A percentile compares a stretch with the other conserved stretches of the same genome.
Conservation (phyloP, 1,140 invertebrate genomes). For the Zaprionus inermis region DNA sequence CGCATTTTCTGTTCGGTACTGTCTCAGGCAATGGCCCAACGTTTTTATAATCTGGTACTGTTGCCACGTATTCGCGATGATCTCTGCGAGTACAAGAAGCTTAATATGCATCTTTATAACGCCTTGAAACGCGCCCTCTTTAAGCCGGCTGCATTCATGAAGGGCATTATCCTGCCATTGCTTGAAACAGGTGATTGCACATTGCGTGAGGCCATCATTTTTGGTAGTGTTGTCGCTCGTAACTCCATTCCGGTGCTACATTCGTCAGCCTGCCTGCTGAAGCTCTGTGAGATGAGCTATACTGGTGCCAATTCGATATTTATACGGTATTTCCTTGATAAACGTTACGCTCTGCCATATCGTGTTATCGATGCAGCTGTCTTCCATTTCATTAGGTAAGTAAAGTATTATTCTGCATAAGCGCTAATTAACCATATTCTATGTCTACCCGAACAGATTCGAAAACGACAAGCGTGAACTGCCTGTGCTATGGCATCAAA, state of each 20-base stretch:
- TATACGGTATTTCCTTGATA: constrained; percentile 96
- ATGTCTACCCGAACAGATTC: constrained; percentile 88
- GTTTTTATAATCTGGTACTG: constrained; percentile 97
- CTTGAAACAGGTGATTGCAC: constrained; percentile 97
- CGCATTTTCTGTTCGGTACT: constrained; percentile 97
- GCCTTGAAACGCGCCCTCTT: constrained; percentile 96
- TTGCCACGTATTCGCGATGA: constrained; percentile 97
- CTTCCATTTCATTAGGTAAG: constrained; percentile 92
- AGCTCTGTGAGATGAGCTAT: constrained; percentile 99
- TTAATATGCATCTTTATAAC: constrained; percentile 99
- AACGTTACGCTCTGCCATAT: constrained; percentile 99
- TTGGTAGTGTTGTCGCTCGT: constrained; percentile 95
- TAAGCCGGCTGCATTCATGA: constrained; percentile 99
- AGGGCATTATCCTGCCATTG: constrained; percentile 96
- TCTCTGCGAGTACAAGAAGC: constrained; percentile 95
- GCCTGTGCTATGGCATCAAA: constrained; percentile 99
- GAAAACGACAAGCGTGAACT: constrained; percentile 92
- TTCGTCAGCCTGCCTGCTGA: constrained; percentile 96
- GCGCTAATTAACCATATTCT: not conserved
- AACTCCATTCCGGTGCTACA: constrained; percentile 98
- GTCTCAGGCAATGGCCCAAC: constrained; percentile 97
- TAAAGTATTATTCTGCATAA: not conserved
- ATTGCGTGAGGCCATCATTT: constrained; percentile 96
- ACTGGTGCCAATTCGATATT: constrained; percentile 99
- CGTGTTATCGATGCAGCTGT: constrained; percentile 98